Conservation (phyloP, 1,140 invertebrate species). For the Atopsyche davidsoni region DNA sequence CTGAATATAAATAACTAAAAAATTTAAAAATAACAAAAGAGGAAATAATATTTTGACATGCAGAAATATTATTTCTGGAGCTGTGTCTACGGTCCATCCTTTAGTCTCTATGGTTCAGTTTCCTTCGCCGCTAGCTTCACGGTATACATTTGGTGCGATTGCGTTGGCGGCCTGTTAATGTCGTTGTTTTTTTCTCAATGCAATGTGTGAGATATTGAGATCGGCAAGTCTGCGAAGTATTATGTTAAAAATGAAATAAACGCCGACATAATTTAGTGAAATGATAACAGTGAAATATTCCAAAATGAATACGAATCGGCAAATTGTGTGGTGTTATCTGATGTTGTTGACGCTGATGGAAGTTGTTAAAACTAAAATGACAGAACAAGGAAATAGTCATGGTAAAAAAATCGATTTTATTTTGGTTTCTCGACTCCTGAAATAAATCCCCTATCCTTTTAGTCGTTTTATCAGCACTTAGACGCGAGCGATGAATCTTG, state of each 20-base stretch:
- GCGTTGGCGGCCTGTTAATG: constrained; percentile 15
- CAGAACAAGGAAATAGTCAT: constrained; percentile 26
- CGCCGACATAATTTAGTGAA: constrained; percentile 15
- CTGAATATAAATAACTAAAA: too few species aligned
- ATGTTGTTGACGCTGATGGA: constrained; percentile 22
- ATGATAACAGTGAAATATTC: constrained; percentile 21
- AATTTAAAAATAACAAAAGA: too few species aligned
- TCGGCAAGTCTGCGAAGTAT: constrained; percentile 13
- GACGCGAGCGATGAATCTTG: neutral
- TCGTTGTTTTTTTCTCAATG: constrained; percentile 24
- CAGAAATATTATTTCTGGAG: too few species aligned
- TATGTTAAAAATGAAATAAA: constrained; percentile 23
- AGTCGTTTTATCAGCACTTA: neutral
- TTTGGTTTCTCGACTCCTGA: constrained; percentile 20
- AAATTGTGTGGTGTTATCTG: constrained; percentile 21
- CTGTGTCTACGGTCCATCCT: too few species aligned
- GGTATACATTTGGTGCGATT: too few species aligned
- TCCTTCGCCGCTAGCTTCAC: too few species aligned
- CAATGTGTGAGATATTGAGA: constrained; percentile 22
- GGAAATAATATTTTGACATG: too few species aligned
- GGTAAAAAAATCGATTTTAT: constrained; percentile 28
- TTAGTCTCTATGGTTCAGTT: too few species aligned
- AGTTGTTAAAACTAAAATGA: constrained; percentile 23
- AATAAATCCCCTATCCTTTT: constrained; percentile 14
- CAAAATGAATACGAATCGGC: constrained; percentile 24